These are phyloP conservation scores for Caranx ignobilis DNA, from an alignment of 2,113 vertebrate species.

Conservation along the genomic window DNA sequence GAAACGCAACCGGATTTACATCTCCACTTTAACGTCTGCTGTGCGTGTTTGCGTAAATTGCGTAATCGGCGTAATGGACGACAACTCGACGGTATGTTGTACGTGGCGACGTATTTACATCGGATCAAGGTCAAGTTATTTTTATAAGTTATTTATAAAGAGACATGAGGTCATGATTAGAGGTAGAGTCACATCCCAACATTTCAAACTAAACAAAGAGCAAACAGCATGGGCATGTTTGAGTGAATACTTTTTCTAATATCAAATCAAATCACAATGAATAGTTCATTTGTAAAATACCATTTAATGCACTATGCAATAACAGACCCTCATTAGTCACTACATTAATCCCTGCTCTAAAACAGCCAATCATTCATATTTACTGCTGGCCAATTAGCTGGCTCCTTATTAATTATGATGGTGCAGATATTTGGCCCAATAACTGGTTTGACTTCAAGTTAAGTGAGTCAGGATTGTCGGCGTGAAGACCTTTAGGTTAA, in stretches of 20 bases:
- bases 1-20: no score
- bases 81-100: no score
- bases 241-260: not conserved
- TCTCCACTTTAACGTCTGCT: no score
- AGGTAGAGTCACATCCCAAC: not conserved
- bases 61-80: no score
- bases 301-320: slow-evolving; percentile 4
- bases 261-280: slow-evolving; percentile 14
- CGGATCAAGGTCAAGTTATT: not conserved
- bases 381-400: slow-evolving; percentile 6
- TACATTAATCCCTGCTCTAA: slow-evolving; percentile 23
- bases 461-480: not conserved
- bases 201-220: slow-evolving; percentile 3
- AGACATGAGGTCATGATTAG: not conserved
- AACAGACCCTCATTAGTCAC: slow-evolving; percentile 12
- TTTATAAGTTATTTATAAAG: not conserved
- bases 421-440: slow-evolving; percentile 17
- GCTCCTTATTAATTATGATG: slow-evolving; percentile 33
- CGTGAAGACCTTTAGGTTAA: not conserved
- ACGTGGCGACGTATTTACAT: no score
- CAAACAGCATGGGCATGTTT: slow-evolving; percentile 1
- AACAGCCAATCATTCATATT: slow-evolving; percentile 29
- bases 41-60: no score
- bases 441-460: slow-evolving; percentile 20
- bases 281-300: slow-evolving; percentile 34